These are phyloP conservation scores for Lates japonicus DNA, from an alignment of 2,797 vertebrate species.

Conservation along the genomic window DNA sequence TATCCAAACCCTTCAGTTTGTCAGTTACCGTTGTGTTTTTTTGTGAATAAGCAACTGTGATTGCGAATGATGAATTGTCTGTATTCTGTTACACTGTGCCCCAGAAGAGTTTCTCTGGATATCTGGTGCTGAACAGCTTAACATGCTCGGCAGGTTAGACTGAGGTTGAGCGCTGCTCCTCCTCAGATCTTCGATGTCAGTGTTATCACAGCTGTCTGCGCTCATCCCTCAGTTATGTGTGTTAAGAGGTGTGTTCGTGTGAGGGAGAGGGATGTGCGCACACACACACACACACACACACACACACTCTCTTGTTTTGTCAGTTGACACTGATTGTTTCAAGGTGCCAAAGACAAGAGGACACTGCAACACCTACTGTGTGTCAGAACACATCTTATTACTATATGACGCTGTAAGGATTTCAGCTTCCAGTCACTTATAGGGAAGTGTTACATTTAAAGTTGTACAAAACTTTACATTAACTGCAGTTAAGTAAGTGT, in stretches of 20 bases:
- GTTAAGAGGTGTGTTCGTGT: constrained; percentile 55
- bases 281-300: constrained; percentile 6
- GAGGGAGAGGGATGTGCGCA: constrained; percentile 29
- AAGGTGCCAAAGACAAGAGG: constrained; percentile 56
- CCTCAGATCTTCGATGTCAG: constrained; percentile 71
- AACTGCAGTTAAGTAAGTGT: not conserved
- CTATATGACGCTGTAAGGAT: not conserved
- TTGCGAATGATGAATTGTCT: not conserved
- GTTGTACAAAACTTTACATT: not conserved
- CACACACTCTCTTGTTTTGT: constrained; percentile 60
- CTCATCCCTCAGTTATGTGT: constrained; percentile 64
- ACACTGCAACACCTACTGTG: constrained; percentile 50
- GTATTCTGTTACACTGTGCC: not conserved
- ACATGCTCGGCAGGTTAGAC: constrained; percentile 63
- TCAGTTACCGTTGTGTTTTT: not conserved
- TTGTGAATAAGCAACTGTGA: not conserved
- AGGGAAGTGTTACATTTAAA: not conserved
- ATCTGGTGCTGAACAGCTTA: constrained; percentile 31
- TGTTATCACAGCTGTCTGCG: constrained; percentile 80
- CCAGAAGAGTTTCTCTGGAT: constrained; percentile 2
- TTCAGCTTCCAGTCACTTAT: not conserved
- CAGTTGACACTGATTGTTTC: constrained; percentile 76
- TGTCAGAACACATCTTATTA: constrained; percentile 13
- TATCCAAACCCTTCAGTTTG: not conserved
- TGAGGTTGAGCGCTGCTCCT: constrained; percentile 48